phyloP scores from a whole-genome alignment of 2,888 invertebrate genomes.

The Cremastinae sp. region DNA sequence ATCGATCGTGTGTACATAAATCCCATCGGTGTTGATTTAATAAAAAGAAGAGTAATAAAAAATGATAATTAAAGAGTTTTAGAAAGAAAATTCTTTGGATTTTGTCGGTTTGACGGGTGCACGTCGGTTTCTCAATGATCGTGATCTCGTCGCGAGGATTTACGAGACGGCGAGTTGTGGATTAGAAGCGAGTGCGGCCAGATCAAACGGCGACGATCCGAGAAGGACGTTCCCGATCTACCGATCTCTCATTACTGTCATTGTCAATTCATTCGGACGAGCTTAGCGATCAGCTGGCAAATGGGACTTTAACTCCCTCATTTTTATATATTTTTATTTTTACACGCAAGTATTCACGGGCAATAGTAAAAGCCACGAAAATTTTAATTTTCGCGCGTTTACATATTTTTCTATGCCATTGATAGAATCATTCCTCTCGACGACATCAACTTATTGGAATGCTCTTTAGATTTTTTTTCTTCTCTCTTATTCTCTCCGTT shows the following conservation, averaged over 20 bases:
- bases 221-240: not conserved
- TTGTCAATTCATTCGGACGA: too few relatives aligned
- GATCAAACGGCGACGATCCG: not conserved
- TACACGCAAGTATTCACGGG: too few relatives aligned
- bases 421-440: not conserved
- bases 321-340: too few relatives aligned
- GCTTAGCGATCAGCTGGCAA: too few relatives aligned
- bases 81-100: too few relatives aligned
- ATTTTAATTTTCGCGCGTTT: conserved; percentile 6
- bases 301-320: too few relatives aligned
- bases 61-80: conserved; percentile 9
- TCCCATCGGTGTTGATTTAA: not conserved
- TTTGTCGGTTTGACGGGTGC: too few relatives aligned
- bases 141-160: not conserved
- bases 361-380: too few relatives aligned
- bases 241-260: conserved; percentile 13
- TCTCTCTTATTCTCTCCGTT: not conserved
- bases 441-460: not conserved
- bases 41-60: conserved; percentile 3
- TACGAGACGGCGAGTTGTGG: not conserved
- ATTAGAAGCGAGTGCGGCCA: not conserved
- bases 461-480: too few relatives aligned
- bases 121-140: conserved; percentile 26
- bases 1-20: conserved; percentile 17
- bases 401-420: not conserved